Evolutionary conservation across 2,113 vertebrate genomes (phyloP).

Genomic region (Falco punctatus): DNA sequence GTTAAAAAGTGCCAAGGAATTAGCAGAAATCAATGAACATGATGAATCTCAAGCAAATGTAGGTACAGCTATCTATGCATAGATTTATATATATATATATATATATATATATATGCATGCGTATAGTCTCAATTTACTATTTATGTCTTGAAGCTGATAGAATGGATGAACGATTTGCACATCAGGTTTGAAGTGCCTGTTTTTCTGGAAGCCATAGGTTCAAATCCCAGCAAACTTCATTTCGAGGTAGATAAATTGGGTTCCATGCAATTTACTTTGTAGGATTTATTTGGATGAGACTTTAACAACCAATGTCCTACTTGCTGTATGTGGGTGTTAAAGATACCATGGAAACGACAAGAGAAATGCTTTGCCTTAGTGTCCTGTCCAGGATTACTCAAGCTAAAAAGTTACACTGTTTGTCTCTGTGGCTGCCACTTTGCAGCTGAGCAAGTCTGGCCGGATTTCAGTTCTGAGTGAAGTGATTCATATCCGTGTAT

Average conservation of each 20-base stretch:
- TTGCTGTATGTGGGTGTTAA: conserved; percentile 46
- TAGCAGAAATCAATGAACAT: conserved; percentile 80
- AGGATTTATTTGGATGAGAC: conserved; percentile 64
- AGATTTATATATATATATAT: neutral
- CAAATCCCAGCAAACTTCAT: conserved; percentile 51
- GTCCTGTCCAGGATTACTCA: conserved; percentile 47
- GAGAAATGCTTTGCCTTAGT: conserved; percentile 40
- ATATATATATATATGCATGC: neutral
- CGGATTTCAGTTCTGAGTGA: neutral
- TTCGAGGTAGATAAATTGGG: conserved; percentile 58
- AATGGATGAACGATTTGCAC: neutral
- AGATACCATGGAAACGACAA: conserved; percentile 42
- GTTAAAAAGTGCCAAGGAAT: conserved; percentile 82
- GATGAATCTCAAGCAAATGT: conserved; percentile 81
- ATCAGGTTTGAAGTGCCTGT: neutral
- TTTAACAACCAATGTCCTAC: conserved; percentile 41
- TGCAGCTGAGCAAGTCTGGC: neutral
- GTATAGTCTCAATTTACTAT: neutral
- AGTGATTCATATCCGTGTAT: neutral
- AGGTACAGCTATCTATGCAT: conserved; percentile 53
- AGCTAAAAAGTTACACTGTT: neutral
- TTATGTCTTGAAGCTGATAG: conserved; percentile 1
- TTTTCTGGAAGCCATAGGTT: neutral
- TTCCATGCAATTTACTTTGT: conserved; percentile 55
- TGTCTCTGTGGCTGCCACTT: conserved; percentile 14